These are phyloP conservation scores for Vireo altiloquus DNA, from an alignment of 2,113 vertebrate genomes.

Conservation along the genomic window DNA sequence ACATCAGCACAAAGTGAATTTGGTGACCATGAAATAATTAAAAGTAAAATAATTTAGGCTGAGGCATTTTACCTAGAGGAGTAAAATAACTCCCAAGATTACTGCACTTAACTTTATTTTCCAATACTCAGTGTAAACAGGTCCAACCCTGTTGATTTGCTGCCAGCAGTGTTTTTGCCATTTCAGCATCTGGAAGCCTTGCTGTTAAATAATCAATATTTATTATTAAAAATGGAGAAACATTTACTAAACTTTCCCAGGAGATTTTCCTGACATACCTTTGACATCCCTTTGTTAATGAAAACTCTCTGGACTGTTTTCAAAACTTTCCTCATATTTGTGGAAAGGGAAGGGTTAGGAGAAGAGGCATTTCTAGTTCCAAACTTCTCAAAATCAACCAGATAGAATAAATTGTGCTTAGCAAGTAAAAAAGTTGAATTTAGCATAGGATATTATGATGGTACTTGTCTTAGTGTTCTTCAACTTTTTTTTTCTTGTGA, in stretches of 20 bases:
- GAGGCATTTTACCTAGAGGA: not conserved
- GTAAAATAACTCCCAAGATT: not conserved
- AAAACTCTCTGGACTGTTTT: not conserved
- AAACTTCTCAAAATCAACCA: not conserved
- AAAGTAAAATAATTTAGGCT: not conserved
- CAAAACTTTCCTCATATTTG: not conserved
- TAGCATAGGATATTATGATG: not conserved
- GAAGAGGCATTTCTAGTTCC: not conserved
- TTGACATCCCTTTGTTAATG: not conserved
- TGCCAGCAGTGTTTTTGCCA: not conserved
- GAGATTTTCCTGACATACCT: not conserved
- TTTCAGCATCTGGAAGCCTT: constrained; percentile 32
- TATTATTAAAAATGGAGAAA: constrained; percentile 31
- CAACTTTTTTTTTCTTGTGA: not conserved
- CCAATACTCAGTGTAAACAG: not conserved
- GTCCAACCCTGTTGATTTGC: not conserved
- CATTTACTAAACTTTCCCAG: not conserved
- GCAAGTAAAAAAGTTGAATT: not conserved
- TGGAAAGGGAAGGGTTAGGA: not conserved
- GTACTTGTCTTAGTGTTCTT: not conserved
- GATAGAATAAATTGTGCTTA: not conserved
- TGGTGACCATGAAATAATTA: not conserved
- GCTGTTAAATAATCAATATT: constrained; percentile 44
- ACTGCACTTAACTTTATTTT: not conserved
- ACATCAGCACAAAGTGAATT: not conserved